phyloP scores from a whole-genome alignment of 2,888 invertebrate genomes.

The Euphydryas editha region DNA sequence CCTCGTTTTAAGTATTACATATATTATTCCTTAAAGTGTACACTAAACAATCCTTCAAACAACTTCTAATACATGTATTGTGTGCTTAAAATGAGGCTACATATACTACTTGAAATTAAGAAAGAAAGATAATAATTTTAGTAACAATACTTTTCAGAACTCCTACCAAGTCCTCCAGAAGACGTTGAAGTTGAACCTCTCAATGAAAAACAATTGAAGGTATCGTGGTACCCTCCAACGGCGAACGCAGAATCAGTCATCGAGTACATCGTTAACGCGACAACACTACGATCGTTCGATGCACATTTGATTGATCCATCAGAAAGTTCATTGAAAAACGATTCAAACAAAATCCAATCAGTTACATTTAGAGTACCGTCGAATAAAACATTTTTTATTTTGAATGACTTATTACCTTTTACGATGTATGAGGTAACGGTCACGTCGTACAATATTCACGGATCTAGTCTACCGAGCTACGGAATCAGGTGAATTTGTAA shows the following conservation, averaged over 20 bases:
- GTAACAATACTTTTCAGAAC: slow-evolving; percentile 71
- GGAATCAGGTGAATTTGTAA: slow-evolving; percentile 80
- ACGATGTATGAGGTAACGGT: slow-evolving; percentile 93
- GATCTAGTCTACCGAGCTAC: slow-evolving; percentile 90
- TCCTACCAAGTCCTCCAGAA: slow-evolving; percentile 90
- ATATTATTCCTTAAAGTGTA: no score
- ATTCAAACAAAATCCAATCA: slow-evolving; percentile 54
- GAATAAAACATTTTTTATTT: slow-evolving; percentile 82
- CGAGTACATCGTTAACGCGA: slow-evolving; percentile 88
- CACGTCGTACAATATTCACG: slow-evolving; percentile 88
- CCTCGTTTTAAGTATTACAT: no score
- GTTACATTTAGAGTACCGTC: slow-evolving; percentile 83
- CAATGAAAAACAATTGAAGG: slow-evolving; percentile 88
- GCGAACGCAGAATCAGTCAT: slow-evolving; percentile 86
- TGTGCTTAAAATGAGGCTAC: no score
- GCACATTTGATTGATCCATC: slow-evolving; percentile 78
- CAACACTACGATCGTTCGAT: slow-evolving; percentile 88
- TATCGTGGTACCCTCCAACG: slow-evolving; percentile 87
- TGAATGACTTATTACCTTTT: slow-evolving; percentile 87
- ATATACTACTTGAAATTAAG: no score
- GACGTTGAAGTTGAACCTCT: slow-evolving; percentile 88
- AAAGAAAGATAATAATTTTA: not conserved
- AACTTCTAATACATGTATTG: no score
- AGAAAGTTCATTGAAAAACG: slow-evolving; percentile 67
- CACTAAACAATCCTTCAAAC: no score